These are phyloP conservation scores for Glyphotaelius pellucidus DNA, from an alignment of 2,888 invertebrate genomes.

Conservation along the genomic window DNA sequence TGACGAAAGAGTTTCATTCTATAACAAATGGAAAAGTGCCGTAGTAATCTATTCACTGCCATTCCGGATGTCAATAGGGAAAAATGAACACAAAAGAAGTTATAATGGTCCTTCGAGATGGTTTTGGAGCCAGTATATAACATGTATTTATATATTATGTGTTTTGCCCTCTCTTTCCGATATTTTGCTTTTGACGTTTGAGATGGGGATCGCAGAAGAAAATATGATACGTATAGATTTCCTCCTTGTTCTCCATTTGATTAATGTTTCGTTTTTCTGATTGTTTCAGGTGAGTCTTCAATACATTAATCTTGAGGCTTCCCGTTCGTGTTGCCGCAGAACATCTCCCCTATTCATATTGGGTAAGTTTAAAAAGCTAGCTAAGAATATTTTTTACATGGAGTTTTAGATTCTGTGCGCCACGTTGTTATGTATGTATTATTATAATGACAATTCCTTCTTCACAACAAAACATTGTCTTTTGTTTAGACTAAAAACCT, in stretches of 20 bases:
- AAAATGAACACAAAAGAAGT: slow-evolving; percentile 49
- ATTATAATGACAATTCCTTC: too few species aligned
- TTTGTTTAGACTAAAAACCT: too few species aligned
- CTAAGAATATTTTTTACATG: background rate
- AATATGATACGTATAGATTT: background rate
- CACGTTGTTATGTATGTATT: too few species aligned
- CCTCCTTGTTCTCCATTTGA: slow-evolving; percentile 27
- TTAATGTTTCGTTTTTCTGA: slow-evolving; percentile 44
- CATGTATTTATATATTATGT: background rate
- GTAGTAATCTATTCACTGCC: slow-evolving; percentile 53
- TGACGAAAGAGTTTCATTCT: slow-evolving; percentile 51
- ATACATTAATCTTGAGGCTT: background rate
- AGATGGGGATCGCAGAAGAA: background rate
- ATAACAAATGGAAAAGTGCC: slow-evolving; percentile 53
- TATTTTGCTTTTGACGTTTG: slow-evolving; percentile 32
- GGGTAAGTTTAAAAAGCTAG: background rate
- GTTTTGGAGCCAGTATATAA: slow-evolving; percentile 3
- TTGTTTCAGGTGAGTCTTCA: slow-evolving; percentile 38
- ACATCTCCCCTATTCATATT: background rate
- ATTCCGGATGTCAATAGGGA: slow-evolving; percentile 54
- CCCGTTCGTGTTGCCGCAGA: background rate
- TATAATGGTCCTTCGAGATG: slow-evolving; percentile 25
- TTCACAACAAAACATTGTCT: too few species aligned
- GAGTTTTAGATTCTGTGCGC: too few species aligned
- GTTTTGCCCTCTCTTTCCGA: slow-evolving; percentile 20